phyloP scores from a whole-genome alignment of 2,888 invertebrate species.

The Listrodromus nycthemerus region DNA sequence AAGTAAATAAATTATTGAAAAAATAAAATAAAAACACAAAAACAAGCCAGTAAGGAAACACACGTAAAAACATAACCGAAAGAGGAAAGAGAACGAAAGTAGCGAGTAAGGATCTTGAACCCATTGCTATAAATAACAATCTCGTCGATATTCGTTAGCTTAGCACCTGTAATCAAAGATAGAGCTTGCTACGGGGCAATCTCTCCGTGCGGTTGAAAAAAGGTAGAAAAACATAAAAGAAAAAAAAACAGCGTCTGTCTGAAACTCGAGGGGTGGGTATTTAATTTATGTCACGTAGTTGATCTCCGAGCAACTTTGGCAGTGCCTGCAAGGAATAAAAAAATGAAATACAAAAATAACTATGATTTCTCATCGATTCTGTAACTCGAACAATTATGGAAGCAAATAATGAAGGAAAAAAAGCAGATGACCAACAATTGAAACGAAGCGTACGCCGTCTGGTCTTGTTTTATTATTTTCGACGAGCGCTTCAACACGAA shows the following conservation, averaged over 20 bases:
- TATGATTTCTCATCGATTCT: constrained; percentile 57
- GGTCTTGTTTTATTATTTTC: constrained; percentile 64
- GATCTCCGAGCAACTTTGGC: constrained; percentile 58
- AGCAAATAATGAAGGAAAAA: constrained; percentile 19
- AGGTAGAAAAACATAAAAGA: background rate
- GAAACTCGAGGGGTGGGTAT: constrained; percentile 58
- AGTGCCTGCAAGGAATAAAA: constrained; percentile 43
- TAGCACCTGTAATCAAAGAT: constrained; percentile 72
- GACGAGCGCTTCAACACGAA: constrained; percentile 68
- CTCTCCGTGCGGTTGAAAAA: constrained; percentile 59
- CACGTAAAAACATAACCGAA: constrained; percentile 54
- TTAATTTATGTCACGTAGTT: constrained; percentile 68
- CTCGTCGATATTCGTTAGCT: constrained; percentile 71
- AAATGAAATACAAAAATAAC: constrained; percentile 11
- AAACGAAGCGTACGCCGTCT: constrained; percentile 38
- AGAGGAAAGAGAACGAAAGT: constrained; percentile 58
- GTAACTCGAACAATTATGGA: constrained; percentile 63
- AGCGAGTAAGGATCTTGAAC: constrained; percentile 70
- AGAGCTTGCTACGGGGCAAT: constrained; percentile 70
- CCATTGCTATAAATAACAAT: constrained; percentile 72
- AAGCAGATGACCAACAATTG: constrained; percentile 25
- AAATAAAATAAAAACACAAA: constrained; percentile 52
- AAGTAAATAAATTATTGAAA: constrained; percentile 63
- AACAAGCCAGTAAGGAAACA: constrained; percentile 58
- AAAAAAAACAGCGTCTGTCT: constrained; percentile 32